Conservation (phyloP, 1,140 invertebrate genomes). For the Helicorthomorpha holstii region DNA sequence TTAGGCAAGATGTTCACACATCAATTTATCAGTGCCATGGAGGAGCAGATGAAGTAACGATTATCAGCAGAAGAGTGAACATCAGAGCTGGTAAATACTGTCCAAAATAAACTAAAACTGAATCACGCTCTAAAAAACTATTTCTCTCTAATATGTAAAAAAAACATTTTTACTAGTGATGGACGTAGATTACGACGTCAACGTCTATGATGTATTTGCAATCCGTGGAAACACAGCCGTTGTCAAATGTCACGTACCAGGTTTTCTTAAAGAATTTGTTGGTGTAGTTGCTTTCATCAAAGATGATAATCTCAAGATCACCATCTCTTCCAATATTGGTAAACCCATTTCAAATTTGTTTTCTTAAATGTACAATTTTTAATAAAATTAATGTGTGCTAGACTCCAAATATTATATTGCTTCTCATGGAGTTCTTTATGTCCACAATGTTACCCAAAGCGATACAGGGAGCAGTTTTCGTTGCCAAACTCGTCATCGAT, state of each 20-base stretch:
- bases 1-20: constrained; percentile 62
- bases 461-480: neutral
- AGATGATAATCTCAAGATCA: constrained; percentile 1
- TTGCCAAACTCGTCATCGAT: neutral
- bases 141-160: constrained; percentile 1
- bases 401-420: neutral
- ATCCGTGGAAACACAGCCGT: constrained; percentile 24
- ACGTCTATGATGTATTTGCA: constrained; percentile 24
- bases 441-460: neutral
- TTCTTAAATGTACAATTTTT: no score
- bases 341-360: neutral
- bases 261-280: constrained; percentile 8
- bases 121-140: no score
- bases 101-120: no score
- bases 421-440: neutral
- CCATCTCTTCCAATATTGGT: neutral
- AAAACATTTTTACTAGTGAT: no score
- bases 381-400: no score
- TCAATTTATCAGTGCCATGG: constrained; percentile 62
- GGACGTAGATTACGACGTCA: constrained; percentile 16
- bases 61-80: constrained; percentile 65
- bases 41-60: constrained; percentile 50
- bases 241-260: constrained; percentile 21
- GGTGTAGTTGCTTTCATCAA: constrained; percentile 2
- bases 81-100: constrained; percentile 54